phyloP scores from a whole-genome alignment of 2,888 invertebrate species.

The Aphidius colemani region DNA sequence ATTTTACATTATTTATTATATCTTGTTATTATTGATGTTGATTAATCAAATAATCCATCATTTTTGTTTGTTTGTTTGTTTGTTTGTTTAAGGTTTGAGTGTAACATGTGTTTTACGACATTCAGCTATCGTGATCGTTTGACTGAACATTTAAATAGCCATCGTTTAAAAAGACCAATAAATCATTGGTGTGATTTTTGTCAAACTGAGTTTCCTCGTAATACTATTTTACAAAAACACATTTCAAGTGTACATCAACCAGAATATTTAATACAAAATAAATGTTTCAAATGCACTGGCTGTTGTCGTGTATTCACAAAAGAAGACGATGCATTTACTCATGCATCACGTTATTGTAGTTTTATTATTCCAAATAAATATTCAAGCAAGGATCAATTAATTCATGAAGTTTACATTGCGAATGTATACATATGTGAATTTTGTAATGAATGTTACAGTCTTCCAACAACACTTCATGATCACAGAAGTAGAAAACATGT shows the following conservation, averaged over 20 bases:
- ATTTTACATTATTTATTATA: background rate
- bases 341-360: background rate
- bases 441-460: background rate
- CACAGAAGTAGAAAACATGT: slow-evolving; percentile 3
- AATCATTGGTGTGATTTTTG: slow-evolving; percentile 12
- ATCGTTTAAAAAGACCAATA: slow-evolving; percentile 2
- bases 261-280: background rate
- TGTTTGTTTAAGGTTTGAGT: background rate
- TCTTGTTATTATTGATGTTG: background rate
- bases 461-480: background rate
- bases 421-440: slow-evolving; percentile 2
- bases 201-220: slow-evolving; percentile 1
- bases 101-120: slow-evolving; percentile 1
- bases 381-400: background rate
- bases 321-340: background rate
- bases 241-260: background rate
- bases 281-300: background rate
- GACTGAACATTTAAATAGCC: slow-evolving; percentile 1
- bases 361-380: background rate
- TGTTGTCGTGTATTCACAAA: background rate
- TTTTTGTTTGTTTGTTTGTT: background rate
- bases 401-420: background rate
- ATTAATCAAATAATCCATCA: background rate
- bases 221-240: background rate
- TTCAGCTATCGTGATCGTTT: background rate